A percentile compares a stretch with the other conserved stretches of the same genome.
Conservation (phyloP, 2,888 invertebrate genomes). For the Cyaniris semiargus region DNA sequence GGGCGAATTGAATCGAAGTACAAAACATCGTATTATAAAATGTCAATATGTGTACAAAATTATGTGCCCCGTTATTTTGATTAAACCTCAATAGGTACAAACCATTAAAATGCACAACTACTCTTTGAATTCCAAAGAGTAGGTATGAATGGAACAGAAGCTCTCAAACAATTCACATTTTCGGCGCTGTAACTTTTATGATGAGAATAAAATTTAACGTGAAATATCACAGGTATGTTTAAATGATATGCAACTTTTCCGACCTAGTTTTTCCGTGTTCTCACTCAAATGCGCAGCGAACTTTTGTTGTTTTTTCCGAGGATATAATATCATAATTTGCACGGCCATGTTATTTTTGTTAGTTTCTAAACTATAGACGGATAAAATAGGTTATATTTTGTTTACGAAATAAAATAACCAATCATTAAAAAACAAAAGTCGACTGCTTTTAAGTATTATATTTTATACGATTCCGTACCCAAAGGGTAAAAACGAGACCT, state of each 20-base stretch:
- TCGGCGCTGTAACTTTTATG: not conserved
- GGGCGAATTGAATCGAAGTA: no score
- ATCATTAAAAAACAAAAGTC: no score
- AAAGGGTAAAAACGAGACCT: no score
- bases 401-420: not conserved
- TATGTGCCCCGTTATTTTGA: no score
- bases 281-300: not conserved
- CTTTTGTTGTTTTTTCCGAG: not conserved
- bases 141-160: no score
- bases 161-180: not conserved
- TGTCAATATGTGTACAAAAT: no score
- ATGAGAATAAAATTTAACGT: not conserved
- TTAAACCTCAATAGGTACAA: no score
- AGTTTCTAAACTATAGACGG: not conserved
- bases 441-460: no score
- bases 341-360: not conserved
- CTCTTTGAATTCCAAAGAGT: no score
- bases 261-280: not conserved
- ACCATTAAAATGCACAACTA: no score
- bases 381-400: not conserved
- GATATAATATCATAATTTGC: conserved; percentile 3
- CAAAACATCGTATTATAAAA: no score
- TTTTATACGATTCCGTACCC: no score
- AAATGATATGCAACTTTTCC: not conserved
- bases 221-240: not conserved